phyloP scores from a whole-genome alignment of 2,797 vertebrate species.

The Acipenser transmontanus region DNA sequence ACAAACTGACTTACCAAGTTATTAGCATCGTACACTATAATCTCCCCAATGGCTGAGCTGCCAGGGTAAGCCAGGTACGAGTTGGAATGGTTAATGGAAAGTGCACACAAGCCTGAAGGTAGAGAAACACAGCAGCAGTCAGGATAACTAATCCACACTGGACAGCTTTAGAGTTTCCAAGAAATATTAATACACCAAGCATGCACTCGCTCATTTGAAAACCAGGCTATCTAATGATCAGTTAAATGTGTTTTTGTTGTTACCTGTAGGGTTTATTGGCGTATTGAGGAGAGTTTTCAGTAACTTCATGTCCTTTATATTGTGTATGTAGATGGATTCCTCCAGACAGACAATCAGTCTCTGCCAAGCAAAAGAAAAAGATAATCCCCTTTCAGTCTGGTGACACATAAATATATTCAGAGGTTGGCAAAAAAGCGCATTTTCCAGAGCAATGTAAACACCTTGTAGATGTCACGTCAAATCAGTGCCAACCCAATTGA shows the following conservation, averaged over 20 bases:
- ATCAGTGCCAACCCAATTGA: too few species aligned
- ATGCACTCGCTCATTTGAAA: background rate
- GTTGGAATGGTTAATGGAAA: conserved; percentile 87
- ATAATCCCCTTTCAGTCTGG: background rate
- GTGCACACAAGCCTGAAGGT: conserved; percentile 79
- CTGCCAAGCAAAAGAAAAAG: conserved; percentile 53
- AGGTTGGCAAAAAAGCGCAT: too few species aligned
- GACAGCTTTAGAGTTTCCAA: background rate
- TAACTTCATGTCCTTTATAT: conserved; percentile 94
- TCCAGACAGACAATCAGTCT: conserved; percentile 87
- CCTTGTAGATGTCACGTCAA: too few species aligned
- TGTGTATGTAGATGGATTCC: conserved; percentile 90
- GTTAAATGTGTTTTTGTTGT: conserved; percentile 4
- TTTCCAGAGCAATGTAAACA: too few species aligned
- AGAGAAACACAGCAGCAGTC: background rate
- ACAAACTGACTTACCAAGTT: conserved; percentile 70
- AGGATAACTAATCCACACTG: background rate
- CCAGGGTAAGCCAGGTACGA: conserved; percentile 88
- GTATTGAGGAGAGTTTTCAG: conserved; percentile 85
- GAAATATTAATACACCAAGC: background rate
- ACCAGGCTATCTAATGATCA: too few species aligned
- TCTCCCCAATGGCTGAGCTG: conserved; percentile 77
- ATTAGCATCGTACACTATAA: conserved; percentile 82
- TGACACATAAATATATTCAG: too few species aligned
- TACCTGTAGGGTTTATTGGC: conserved; percentile 79